phyloP scores from a whole-genome alignment of 2,888 invertebrate species.

The Sepioteuthis lessoniana region DNA sequence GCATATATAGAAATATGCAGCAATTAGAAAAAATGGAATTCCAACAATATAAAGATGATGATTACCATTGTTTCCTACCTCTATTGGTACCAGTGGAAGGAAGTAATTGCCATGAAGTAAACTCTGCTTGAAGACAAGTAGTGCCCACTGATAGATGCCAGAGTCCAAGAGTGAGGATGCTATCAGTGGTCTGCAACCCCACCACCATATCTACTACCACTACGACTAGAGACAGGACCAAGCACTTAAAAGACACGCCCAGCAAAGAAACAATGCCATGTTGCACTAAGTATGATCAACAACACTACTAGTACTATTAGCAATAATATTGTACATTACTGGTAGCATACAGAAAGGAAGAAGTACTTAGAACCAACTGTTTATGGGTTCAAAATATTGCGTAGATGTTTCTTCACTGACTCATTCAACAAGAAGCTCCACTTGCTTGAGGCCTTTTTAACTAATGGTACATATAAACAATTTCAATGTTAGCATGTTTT shows the following conservation, averaged over 20 bases:
- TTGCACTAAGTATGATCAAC: constrained; percentile 18
- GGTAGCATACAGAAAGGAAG: neutral
- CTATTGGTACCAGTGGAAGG: constrained; percentile 6
- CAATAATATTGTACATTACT: neutral
- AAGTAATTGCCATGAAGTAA: neutral
- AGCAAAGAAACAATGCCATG: constrained; percentile 23
- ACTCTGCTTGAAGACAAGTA: neutral
- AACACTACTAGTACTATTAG: neutral
- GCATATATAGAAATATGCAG: no score
- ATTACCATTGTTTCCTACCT: constrained; percentile 23
- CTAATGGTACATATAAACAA: no score
- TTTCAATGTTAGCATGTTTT: no score
- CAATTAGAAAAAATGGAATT: neutral
- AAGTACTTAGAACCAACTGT: neutral
- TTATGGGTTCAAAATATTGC: constrained; percentile 33
- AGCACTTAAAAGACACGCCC: constrained; percentile 33
- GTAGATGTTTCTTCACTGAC: constrained; percentile 11
- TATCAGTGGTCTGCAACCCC: neutral
- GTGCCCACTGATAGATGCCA: neutral
- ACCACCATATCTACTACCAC: neutral
- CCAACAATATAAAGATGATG: neutral
- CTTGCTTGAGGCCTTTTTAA: no score
- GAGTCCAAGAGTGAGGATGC: neutral
- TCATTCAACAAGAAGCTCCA: constrained; percentile 1
- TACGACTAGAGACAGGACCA: constrained; percentile 4